phyloP scores from a whole-genome alignment of 2,113 vertebrate genomes.

The Pollimyrus isidori region DNA sequence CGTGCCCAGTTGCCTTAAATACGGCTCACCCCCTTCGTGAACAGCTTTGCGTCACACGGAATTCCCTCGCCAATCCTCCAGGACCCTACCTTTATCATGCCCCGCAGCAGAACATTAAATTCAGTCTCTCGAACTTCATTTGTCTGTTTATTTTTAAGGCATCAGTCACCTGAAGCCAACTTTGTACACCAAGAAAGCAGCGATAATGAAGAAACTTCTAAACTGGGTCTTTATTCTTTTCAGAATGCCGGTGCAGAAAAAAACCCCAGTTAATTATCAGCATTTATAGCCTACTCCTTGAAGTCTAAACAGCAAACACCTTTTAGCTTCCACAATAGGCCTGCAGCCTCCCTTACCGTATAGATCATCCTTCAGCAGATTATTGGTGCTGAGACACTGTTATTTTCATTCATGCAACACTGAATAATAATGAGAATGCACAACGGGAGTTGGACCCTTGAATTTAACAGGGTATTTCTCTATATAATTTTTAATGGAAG shows the following conservation, averaged over 20 bases:
- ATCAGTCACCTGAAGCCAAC: background rate
- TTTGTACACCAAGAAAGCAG: background rate
- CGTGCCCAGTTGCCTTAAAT: background rate
- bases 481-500: background rate
- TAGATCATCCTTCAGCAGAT: background rate
- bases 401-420: background rate
- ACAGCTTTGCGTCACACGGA: background rate
- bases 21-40: background rate
- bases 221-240: slow-evolving; percentile 3
- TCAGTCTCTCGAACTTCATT: background rate
- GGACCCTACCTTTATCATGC: background rate
- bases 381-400: background rate
- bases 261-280: background rate
- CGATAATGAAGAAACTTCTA: background rate
- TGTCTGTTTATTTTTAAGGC: background rate
- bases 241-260: background rate
- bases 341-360: background rate
- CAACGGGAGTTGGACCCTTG: background rate
- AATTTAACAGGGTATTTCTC: background rate
- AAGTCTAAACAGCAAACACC: background rate
- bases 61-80: background rate
- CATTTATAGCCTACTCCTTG: background rate
- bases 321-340: background rate
- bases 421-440: background rate
- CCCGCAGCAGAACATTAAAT: background rate